A percentile compares a stretch with the other conserved stretches of the same genome.
Evolutionary conservation across 37 sponge, comb jelly and placozoan species (phyloP).

Genomic region (Ephydatia muelleri): DNA sequence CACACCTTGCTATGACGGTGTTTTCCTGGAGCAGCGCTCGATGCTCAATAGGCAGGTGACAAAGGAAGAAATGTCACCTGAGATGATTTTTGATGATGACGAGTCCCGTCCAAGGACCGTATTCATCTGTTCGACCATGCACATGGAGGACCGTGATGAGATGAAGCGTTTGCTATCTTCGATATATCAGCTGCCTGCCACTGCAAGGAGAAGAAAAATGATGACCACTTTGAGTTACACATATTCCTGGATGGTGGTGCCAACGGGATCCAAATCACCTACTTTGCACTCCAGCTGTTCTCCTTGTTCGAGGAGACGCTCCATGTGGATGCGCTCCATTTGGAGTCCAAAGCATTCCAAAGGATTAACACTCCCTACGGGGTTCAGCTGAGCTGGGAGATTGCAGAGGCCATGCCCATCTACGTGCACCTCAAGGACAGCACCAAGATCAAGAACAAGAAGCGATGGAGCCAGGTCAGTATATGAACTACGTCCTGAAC

Average conservation of each 20-base stretch:
- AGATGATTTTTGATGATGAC: neutral
- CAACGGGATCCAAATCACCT: conserved; percentile 52
- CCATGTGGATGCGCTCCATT: too few relatives aligned
- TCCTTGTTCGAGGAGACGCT: conserved; percentile 71
- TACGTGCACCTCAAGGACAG: conserved; percentile 81
- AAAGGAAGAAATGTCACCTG: too few relatives aligned
- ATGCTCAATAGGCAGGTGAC: conserved; percentile 63
- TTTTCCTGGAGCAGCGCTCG: conserved; percentile 70
- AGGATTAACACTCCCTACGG: conserved; percentile 79
- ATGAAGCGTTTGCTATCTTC: conserved; percentile 81
- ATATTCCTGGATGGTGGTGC: conserved; percentile 87
- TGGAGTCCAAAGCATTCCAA: conserved; percentile 21
- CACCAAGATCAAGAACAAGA: conserved; percentile 79
- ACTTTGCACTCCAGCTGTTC: conserved; percentile 76
- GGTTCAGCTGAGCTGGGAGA: conserved; percentile 54
- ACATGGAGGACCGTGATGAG: conserved; percentile 68
- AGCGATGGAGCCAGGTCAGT: conserved; percentile 94
- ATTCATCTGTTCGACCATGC: conserved; percentile 91
- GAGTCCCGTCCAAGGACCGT: conserved; percentile 23
- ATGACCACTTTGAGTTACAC: conserved; percentile 72
- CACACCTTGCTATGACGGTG: conserved; percentile 72
- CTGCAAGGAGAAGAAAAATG: neutral
- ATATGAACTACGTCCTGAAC: conserved; percentile 87
- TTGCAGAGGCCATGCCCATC: conserved; percentile 43
- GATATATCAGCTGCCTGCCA: conserved; percentile 49